Percentiles rank a stretch among this genome's conserved stretches.
phyloP scores from a whole-genome alignment of 2,888 invertebrate species.

The Tromatobia lineatoria region DNA sequence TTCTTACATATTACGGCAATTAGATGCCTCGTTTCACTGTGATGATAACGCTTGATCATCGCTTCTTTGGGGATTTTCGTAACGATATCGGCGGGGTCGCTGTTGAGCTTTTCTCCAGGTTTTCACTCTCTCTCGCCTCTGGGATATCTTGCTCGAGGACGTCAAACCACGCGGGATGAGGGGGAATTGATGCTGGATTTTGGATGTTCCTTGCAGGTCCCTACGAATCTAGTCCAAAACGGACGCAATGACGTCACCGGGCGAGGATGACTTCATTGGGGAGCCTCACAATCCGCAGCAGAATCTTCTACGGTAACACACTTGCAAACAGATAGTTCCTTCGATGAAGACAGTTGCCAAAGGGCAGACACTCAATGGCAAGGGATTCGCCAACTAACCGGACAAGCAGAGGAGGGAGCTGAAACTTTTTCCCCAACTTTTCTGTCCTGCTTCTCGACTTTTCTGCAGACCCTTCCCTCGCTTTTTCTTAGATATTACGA shows the following conservation, averaged over 20 bases:
- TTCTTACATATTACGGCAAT: background rate
- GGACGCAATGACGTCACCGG: conserved; percentile 80
- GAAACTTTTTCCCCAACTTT: background rate
- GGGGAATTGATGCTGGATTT: no score
- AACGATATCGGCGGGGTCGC: background rate
- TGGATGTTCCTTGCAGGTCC: conserved; percentile 44
- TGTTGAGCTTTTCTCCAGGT: no score
- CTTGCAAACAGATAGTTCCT: background rate
- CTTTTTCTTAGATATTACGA: background rate
- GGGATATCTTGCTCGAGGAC: no score
- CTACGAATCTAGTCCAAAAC: conserved; percentile 83
- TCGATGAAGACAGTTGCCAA: background rate
- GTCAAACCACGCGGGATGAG: no score
- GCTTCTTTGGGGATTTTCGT: background rate
- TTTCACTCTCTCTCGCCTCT: no score
- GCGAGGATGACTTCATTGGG: conserved; percentile 35
- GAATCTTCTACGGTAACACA: background rate
- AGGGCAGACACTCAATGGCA: background rate
- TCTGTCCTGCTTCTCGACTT: background rate
- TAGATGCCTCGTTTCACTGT: background rate
- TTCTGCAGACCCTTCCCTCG: background rate
- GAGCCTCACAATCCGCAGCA: conserved; percentile 8
- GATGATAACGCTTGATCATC: no score
- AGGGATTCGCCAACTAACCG: background rate
- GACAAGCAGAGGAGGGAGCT: background rate